phyloP scores from a whole-genome alignment of 2,888 invertebrate genomes.

The Cistogaster globosa region DNA sequence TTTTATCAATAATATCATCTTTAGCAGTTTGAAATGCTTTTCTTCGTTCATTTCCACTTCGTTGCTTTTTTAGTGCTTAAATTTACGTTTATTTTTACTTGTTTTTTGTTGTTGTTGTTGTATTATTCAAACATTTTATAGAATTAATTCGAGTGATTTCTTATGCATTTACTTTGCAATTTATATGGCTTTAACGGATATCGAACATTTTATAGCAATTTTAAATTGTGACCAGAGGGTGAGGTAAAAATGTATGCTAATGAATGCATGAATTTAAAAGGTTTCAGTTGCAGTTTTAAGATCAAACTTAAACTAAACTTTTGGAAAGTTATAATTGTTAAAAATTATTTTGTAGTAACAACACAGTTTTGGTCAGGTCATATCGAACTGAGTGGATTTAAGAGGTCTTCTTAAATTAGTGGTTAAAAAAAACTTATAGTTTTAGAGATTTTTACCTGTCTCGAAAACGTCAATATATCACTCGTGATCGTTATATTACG shows the following conservation, averaged over 20 bases:
- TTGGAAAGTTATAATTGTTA: too few relatives aligned
- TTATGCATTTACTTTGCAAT: slow-evolving; percentile 20
- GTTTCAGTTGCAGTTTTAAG: too few relatives aligned
- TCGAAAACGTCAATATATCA: too few relatives aligned
- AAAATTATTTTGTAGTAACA: too few relatives aligned
- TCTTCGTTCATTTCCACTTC: slow-evolving; percentile 41
- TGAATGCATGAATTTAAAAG: too few relatives aligned
- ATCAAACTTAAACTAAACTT: too few relatives aligned
- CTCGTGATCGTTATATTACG: too few relatives aligned
- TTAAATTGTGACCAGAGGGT: too few relatives aligned
- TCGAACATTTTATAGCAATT: slow-evolving; percentile 14
- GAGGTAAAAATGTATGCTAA: too few relatives aligned
- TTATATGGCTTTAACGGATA: slow-evolving; percentile 42
- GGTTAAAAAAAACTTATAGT: too few relatives aligned
- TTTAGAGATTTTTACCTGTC: too few relatives aligned
- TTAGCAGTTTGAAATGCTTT: slow-evolving; percentile 23
- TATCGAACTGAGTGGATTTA: slow-evolving; percentile 7
- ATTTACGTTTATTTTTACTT: slow-evolving; percentile 38
- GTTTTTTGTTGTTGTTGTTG: slow-evolving; percentile 11
- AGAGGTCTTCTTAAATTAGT: background rate
- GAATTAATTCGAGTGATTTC: slow-evolving; percentile 40
- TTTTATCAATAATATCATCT: slow-evolving; percentile 2
- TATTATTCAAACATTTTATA: slow-evolving; percentile 42
- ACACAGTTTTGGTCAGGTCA: too few relatives aligned
- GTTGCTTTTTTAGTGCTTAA: slow-evolving; percentile 53